These are phyloP conservation scores for Anolis carolinensis DNA, from an alignment of 2,113 vertebrate genomes.

Conservation along the genomic window DNA sequence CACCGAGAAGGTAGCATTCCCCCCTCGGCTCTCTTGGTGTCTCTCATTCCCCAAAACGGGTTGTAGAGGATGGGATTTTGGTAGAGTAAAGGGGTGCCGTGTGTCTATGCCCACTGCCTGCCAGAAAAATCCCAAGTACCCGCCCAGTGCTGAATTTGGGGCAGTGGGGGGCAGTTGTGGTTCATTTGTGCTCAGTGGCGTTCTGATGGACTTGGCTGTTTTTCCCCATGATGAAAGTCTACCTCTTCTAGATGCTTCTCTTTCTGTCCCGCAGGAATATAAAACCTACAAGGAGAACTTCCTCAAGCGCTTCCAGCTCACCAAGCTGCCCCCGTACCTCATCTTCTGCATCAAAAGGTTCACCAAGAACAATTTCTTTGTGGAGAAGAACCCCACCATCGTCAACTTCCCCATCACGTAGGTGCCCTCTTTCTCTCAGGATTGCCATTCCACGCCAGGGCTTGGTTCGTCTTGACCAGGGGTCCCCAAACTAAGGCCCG, in stretches of 20 bases:
- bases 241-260: neutral
- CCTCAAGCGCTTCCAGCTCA: conserved; percentile 95
- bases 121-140: neutral
- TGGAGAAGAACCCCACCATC: conserved; percentile 98
- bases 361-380: conserved; percentile 99
- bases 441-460: no score
- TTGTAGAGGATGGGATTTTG: no score
- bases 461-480: no score
- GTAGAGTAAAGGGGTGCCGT: no score
- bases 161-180: no score
- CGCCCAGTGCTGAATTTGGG: no score
- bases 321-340: conserved; percentile 92
- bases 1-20: conserved; percentile 87
- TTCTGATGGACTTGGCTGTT: neutral
- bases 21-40: no score
- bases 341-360: conserved; percentile 99
- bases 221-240: neutral
- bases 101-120: no score
- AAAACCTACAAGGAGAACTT: conserved; percentile 99
- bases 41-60: no score
- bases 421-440: conserved; percentile 40
- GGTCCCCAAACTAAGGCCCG: no score
- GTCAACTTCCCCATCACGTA: conserved; percentile 99
- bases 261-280: conserved; percentile 82
- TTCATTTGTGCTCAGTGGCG: neutral